Conservation (phyloP, 1,140 invertebrate genomes). For the Catajapyx aquilonaris region DNA sequence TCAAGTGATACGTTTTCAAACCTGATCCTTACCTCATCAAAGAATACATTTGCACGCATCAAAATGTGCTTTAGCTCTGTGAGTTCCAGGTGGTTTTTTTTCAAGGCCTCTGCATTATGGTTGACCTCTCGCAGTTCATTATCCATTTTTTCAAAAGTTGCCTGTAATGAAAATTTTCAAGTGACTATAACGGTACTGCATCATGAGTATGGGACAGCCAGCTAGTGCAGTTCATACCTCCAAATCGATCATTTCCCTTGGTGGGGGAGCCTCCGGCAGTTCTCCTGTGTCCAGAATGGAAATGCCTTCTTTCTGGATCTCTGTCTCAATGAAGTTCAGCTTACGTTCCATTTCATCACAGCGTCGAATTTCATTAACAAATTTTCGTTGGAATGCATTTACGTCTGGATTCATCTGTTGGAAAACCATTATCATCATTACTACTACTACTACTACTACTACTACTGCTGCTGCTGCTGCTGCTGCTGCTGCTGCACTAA, state of each 20-base stretch:
- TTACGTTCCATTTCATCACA: slow-evolving; percentile 37
- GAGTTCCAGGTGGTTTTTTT: slow-evolving; percentile 39
- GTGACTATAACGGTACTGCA: not conserved
- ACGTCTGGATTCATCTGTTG: slow-evolving; percentile 31
- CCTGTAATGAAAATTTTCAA: slow-evolving; percentile 15
- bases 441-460: too few species aligned
- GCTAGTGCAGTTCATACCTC: slow-evolving; percentile 22
- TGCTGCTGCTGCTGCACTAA: too few species aligned
- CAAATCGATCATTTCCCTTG: slow-evolving; percentile 44
- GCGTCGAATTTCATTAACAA: slow-evolving; percentile 31
- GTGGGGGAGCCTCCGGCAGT: slow-evolving; percentile 39
- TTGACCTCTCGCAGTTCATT: slow-evolving; percentile 36
- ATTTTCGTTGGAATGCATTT: slow-evolving; percentile 34
- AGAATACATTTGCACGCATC: slow-evolving; percentile 38
- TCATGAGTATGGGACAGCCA: not conserved
- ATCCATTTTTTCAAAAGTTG: slow-evolving; percentile 34
- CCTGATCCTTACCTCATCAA: slow-evolving; percentile 30
- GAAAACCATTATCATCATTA: too few species aligned
- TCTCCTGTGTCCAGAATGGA: slow-evolving; percentile 41
- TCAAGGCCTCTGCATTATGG: slow-evolving; percentile 37
- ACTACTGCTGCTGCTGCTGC: too few species aligned
- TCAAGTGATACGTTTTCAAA: not conserved
- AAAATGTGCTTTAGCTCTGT: slow-evolving; percentile 41
- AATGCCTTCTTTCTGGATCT: slow-evolving; percentile 42
- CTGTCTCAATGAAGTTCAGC: slow-evolving; percentile 37